These are phyloP conservation scores for Rhagium mordax DNA, from an alignment of 2,888 invertebrate genomes.

Conservation along the genomic window DNA sequence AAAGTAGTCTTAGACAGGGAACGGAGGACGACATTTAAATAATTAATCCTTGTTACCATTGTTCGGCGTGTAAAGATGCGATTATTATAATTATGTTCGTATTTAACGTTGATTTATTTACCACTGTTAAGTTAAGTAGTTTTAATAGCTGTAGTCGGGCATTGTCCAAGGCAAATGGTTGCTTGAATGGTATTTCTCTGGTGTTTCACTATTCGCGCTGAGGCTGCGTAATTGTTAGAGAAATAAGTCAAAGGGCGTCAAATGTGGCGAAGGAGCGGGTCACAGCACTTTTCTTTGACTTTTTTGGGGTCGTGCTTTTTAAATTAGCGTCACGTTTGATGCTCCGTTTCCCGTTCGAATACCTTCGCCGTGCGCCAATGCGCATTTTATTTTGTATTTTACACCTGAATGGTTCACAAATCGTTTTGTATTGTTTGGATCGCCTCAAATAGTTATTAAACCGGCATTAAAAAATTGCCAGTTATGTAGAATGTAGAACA, in stretches of 20 bases:
- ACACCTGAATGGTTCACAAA: conserved; percentile 36
- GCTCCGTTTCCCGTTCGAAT: background rate
- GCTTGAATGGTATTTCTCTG: no score
- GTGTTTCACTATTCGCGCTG: no score
- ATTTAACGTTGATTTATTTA: background rate
- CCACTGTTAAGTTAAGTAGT: background rate
- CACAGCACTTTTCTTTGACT: no score
- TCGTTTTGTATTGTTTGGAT: conserved; percentile 43
- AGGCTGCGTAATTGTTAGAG: no score
- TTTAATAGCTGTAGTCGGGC: no score
- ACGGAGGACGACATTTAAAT: background rate
- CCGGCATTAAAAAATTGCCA: conserved; percentile 40
- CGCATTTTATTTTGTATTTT: conserved; percentile 35
- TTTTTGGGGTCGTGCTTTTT: no score
- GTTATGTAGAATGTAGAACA: conserved; percentile 47
- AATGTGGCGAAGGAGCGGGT: no score
- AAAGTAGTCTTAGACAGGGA: background rate
- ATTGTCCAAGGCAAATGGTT: no score
- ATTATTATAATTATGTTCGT: background rate
- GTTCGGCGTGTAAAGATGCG: background rate
- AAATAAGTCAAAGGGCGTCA: no score
- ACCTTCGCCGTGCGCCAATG: conserved; percentile 21
- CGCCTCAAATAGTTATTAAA: conserved; percentile 43
- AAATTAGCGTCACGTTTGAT: no score
- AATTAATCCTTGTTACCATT: background rate